phyloP scores from a whole-genome alignment of 23 tunicate genomes.

The Diplosoma virens region DNA sequence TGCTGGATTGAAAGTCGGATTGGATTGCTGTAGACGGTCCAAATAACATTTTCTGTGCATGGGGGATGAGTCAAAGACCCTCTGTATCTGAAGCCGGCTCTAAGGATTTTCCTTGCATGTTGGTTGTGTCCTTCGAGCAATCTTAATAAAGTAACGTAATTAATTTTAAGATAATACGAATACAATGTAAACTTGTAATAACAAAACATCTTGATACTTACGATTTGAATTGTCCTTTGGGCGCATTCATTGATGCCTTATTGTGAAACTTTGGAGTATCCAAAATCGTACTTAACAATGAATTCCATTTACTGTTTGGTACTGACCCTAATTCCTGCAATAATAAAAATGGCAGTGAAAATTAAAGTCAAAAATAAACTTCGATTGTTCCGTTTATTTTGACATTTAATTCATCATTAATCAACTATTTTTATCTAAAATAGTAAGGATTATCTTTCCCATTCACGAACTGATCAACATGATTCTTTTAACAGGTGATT shows the following conservation, averaged over 20 bases:
- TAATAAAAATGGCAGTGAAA: too few relatives aligned
- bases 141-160: not conserved
- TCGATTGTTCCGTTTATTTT: too few relatives aligned
- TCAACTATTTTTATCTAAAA: too few relatives aligned
- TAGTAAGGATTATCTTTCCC: too few relatives aligned
- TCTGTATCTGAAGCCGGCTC: conserved; percentile 10
- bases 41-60: conserved; percentile 34
- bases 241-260: not conserved
- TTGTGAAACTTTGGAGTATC: not conserved
- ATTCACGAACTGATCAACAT: too few relatives aligned
- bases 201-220: too few relatives aligned
- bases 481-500: too few relatives aligned
- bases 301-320: conserved; percentile 5
- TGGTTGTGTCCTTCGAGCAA: conserved; percentile 6
- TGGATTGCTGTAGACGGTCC: conserved; percentile 25
- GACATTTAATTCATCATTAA: too few relatives aligned
- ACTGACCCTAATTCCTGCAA: conserved; percentile 11
- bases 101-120: conserved; percentile 3
- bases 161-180: too few relatives aligned
- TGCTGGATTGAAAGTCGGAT: conserved; percentile 4
- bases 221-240: not conserved
- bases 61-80: conserved; percentile 37
- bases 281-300: not conserved
- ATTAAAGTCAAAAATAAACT: too few relatives aligned
- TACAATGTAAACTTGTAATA: too few relatives aligned